Conservation (phyloP, 2,888 invertebrate genomes). For the Aspidiotus destructor region DNA sequence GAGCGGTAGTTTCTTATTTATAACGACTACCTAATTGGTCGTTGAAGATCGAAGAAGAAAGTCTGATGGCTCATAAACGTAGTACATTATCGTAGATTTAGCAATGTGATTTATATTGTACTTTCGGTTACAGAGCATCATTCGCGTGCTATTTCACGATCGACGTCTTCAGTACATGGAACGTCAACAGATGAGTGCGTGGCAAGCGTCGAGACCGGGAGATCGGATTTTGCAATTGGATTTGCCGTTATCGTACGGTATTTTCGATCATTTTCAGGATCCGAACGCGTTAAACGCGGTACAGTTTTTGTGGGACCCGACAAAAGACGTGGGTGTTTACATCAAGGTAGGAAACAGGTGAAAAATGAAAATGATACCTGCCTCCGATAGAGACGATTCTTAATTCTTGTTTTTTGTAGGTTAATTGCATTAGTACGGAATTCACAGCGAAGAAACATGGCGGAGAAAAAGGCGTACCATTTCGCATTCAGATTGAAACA, state of each 20-base stretch:
- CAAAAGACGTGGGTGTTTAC: slow-evolving; percentile 90
- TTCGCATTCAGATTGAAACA: slow-evolving; percentile 90
- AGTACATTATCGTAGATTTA: too few relatives aligned
- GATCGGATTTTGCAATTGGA: slow-evolving; percentile 89
- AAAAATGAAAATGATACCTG: too few relatives aligned
- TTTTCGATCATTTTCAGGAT: slow-evolving; percentile 69
- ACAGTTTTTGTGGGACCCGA: slow-evolving; percentile 90
- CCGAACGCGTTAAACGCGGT: slow-evolving; percentile 63
- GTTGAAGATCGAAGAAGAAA: too few relatives aligned
- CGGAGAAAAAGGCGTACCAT: slow-evolving; percentile 95
- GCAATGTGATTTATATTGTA: background rate
- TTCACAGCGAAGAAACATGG: slow-evolving; percentile 97
- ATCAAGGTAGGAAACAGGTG: slow-evolving; percentile 62
- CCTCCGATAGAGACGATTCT: too few relatives aligned
- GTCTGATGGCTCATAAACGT: too few relatives aligned
- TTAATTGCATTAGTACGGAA: slow-evolving; percentile 94
- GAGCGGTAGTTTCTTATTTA: too few relatives aligned
- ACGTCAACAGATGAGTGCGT: slow-evolving; percentile 81
- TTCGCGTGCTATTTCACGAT: slow-evolving; percentile 92
- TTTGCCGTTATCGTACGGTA: slow-evolving; percentile 85
- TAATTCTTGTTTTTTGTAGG: slow-evolving; percentile 46
- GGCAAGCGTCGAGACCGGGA: slow-evolving; percentile 81
- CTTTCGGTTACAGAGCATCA: slow-evolving; percentile 58
- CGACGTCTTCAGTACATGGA: slow-evolving; percentile 91
- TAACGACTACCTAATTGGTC: too few relatives aligned